These are phyloP conservation scores for Eptesicus fuscus DNA, from an alignment of 2,113 vertebrate genomes.

Conservation along the genomic window DNA sequence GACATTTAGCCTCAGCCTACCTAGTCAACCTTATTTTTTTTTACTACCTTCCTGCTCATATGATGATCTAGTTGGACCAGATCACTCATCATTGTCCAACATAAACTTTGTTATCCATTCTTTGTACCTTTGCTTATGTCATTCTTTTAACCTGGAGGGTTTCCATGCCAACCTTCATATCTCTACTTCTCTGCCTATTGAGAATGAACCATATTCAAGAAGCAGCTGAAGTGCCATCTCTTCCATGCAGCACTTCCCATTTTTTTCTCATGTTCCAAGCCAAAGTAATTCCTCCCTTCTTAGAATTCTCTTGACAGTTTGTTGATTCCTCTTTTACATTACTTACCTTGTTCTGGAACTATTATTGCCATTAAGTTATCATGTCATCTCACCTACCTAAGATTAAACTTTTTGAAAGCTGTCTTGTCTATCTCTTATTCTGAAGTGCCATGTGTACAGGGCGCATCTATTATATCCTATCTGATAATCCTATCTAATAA, in stretches of 20 bases:
- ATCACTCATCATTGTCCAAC: background rate
- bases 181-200: background rate
- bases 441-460: background rate
- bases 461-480: background rate
- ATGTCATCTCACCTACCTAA: background rate
- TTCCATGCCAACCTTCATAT: background rate
- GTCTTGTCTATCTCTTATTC: background rate
- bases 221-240: background rate
- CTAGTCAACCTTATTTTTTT: conserved; percentile 18
- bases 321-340: background rate
- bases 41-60: background rate
- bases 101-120: background rate
- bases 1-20: background rate
- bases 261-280: background rate
- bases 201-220: conserved; percentile 30
- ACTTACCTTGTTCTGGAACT: background rate
- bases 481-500: too few species aligned
- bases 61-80: background rate
- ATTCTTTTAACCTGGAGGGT: background rate
- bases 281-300: background rate
- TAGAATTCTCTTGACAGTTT: background rate
- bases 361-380: conserved; percentile 28
- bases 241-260: background rate
- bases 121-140: background rate
- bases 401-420: background rate